These are phyloP conservation scores for Unio pictorum DNA, from an alignment of 2,888 invertebrate species.

Conservation along the genomic window DNA sequence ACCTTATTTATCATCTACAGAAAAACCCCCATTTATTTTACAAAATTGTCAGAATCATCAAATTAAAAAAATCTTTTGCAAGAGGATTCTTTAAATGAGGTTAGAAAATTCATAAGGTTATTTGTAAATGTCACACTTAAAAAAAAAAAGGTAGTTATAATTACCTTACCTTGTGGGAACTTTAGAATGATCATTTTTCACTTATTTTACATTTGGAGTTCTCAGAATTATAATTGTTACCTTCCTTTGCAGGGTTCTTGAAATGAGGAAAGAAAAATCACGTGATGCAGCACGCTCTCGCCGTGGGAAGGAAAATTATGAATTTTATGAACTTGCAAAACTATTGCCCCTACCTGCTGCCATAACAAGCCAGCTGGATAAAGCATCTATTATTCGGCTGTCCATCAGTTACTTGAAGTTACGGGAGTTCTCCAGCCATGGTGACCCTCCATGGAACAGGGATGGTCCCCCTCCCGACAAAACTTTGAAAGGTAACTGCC, in stretches of 20 bases:
- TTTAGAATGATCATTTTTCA: too few species aligned
- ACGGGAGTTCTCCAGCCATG: slow-evolving; percentile 95
- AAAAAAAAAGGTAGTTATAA: too few species aligned
- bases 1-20: too few species aligned
- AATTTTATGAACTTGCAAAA: slow-evolving; percentile 94
- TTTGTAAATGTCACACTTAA: too few species aligned
- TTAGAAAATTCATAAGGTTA: too few species aligned
- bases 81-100: too few species aligned
- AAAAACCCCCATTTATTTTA: too few species aligned
- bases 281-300: slow-evolving; percentile 96
- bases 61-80: too few species aligned
- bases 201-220: too few species aligned
- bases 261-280: slow-evolving; percentile 88
- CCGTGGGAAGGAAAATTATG: slow-evolving; percentile 96
- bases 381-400: slow-evolving; percentile 94
- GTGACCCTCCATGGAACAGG: slow-evolving; percentile 93
- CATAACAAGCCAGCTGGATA: slow-evolving; percentile 96
- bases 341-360: slow-evolving; percentile 93
- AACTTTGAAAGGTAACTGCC: slow-evolving; percentile 50
- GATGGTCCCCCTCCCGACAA: slow-evolving; percentile 49
- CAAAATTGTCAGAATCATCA: too few species aligned
- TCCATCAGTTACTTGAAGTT: slow-evolving; percentile 97
- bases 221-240: not conserved
- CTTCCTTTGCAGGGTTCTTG: slow-evolving; percentile 64
- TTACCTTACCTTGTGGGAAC: too few species aligned